These are phyloP conservation scores for Zaprionus camerounensis DNA, from an alignment of 1,140 invertebrate species.

Conservation along the genomic window DNA sequence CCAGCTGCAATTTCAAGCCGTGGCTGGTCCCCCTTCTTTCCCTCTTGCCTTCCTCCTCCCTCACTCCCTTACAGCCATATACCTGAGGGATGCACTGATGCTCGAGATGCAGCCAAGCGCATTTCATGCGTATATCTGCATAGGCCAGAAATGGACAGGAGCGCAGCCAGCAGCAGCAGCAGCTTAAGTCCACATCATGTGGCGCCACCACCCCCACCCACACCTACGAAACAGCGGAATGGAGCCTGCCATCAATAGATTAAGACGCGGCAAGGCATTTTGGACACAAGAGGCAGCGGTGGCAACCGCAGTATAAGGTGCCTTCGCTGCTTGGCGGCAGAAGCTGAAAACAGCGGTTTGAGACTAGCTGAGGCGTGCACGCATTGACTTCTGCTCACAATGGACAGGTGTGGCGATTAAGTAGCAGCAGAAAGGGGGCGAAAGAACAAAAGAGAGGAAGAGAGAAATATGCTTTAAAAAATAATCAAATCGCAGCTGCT, in stretches of 20 bases:
- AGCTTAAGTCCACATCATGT: slow-evolving; percentile 39
- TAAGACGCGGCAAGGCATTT: slow-evolving; percentile 15
- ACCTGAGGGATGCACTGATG: slow-evolving; percentile 24
- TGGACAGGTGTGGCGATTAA: slow-evolving; percentile 8
- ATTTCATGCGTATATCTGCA: slow-evolving; percentile 50
- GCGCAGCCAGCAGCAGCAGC: slow-evolving; percentile 19
- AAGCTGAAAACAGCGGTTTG: slow-evolving; percentile 15
- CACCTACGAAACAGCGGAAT: not conserved
- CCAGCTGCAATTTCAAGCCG: slow-evolving; percentile 23
- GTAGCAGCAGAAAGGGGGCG: not conserved
- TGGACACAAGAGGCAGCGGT: slow-evolving; percentile 9
- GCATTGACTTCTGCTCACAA: slow-evolving; percentile 15
- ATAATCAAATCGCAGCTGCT: slow-evolving; percentile 67
- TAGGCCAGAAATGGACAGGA: slow-evolving; percentile 31
- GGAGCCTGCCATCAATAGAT: slow-evolving; percentile 31
- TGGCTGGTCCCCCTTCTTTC: not conserved
- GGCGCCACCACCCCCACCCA: not conserved
- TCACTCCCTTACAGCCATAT: too few relatives aligned
- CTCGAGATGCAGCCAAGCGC: slow-evolving; percentile 30
- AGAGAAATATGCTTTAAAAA: slow-evolving; percentile 78
- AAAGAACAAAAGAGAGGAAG: too few relatives aligned
- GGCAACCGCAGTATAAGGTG: slow-evolving; percentile 1
- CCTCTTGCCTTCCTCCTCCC: not conserved
- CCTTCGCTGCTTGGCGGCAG: not conserved
- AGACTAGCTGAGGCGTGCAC: slow-evolving; percentile 11